Conservation (phyloP, 2,113 vertebrate genomes). For the Ammospiza caudacuta region DNA sequence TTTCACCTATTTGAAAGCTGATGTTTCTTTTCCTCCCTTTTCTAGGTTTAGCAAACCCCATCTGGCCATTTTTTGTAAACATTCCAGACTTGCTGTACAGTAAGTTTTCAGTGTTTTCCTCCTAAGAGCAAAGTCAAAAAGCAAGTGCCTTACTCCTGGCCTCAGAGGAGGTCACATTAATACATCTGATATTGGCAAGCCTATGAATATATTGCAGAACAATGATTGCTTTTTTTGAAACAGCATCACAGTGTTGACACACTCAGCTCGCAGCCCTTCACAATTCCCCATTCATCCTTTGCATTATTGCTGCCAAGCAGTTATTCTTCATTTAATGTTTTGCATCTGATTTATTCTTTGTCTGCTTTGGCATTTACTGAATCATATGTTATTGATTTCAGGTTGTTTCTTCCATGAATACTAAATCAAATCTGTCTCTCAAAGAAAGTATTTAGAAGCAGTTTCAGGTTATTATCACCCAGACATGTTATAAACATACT, state of each 20-base stretch:
- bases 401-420: background rate
- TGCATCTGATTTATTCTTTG: background rate
- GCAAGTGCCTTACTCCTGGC: background rate
- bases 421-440: background rate
- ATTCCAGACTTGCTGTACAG: rapidly evolving
- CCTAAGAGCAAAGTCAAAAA: background rate
- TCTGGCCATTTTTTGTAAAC: background rate
- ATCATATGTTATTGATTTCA: background rate
- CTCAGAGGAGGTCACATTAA: background rate
- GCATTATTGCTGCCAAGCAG: background rate
- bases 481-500: background rate
- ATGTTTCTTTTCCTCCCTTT: background rate
- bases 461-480: background rate
- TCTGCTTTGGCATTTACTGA: background rate
- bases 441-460: background rate
- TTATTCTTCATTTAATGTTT: background rate
- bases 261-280: background rate
- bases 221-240: background rate
- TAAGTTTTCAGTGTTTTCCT: background rate
- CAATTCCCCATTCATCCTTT: slow-evolving; percentile 16
- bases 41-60: background rate
- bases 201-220: background rate
- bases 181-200: background rate
- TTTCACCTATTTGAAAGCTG: background rate
- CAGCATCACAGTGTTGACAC: background rate